A percentile compares a stretch with the other conserved stretches of the same genome.
Evolutionary conservation across 2,113 vertebrate genomes (phyloP).

Genomic region (Python bivittatus): DNA sequence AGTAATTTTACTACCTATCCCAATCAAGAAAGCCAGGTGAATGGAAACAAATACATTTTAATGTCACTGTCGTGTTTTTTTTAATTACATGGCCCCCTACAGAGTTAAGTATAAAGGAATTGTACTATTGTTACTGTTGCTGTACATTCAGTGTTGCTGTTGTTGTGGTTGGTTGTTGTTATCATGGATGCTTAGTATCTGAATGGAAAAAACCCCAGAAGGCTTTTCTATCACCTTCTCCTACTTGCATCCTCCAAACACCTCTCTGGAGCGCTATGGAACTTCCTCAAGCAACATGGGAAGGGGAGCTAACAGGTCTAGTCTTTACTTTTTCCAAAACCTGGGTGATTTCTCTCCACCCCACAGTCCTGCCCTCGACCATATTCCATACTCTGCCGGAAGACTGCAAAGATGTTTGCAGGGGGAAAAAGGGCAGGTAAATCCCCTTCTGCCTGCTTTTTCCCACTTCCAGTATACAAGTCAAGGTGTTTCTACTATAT

Average conservation of each 20-base stretch:
- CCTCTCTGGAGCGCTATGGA: too few relatives aligned
- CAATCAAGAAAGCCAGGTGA: conserved; percentile 5
- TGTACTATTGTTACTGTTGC: background rate
- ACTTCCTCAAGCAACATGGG: background rate
- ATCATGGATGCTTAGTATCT: background rate
- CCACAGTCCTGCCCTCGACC: too few relatives aligned
- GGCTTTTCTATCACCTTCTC: background rate
- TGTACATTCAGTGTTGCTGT: background rate
- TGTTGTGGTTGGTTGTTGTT: background rate
- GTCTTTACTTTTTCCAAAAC: background rate
- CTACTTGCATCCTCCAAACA: background rate
- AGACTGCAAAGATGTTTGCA: background rate
- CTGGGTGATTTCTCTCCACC: background rate
- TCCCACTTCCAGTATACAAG: background rate
- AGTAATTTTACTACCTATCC: background rate
- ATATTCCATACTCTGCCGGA: background rate
- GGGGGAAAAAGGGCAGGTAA: background rate
- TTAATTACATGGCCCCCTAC: fast-evolving
- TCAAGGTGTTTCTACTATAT: background rate
- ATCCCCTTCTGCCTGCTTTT: background rate
- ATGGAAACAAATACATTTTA: background rate
- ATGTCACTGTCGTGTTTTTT: background rate
- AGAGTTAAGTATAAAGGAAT: background rate
- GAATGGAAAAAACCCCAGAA: background rate
- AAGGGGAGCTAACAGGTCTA: background rate